These are phyloP conservation scores for Agelas oroides DNA, from an alignment of 37 sponge, comb jelly and placozoan genomes.

Conservation along the genomic window DNA sequence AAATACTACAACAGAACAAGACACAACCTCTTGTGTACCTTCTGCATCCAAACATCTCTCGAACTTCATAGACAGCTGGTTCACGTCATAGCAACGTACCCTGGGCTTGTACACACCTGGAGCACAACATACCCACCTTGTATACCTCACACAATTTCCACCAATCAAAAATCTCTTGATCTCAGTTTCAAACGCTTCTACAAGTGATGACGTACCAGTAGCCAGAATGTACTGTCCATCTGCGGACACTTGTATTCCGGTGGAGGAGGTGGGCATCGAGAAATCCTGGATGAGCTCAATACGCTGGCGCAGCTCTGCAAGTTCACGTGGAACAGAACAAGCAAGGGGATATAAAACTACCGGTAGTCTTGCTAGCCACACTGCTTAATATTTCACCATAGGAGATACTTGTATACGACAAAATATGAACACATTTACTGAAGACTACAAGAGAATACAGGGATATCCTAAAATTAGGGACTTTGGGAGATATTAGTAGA, in stretches of 20 bases:
- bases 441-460: too few species aligned
- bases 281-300: slow-evolving; percentile 97
- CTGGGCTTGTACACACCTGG: slow-evolving; percentile 88
- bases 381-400: too few species aligned
- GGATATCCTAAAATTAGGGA: too few species aligned
- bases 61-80: slow-evolving; percentile 96
- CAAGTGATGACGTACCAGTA: slow-evolving; percentile 78
- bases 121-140: background rate
- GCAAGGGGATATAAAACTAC: too few species aligned
- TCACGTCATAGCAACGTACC: slow-evolving; percentile 92
- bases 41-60: slow-evolving; percentile 93
- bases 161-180: background rate
- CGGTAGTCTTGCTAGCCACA: too few species aligned
- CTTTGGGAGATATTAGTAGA: too few species aligned
- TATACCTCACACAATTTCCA: too few species aligned
- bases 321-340: background rate
- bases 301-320: slow-evolving; percentile 73
- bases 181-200: too few species aligned
- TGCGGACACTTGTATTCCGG: slow-evolving; percentile 57
- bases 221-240: slow-evolving; percentile 90
- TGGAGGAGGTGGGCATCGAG: slow-evolving; percentile 88
- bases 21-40: slow-evolving; percentile 31
- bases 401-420: background rate
- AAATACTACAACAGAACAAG: too few species aligned
- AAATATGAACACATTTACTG: background rate